Evolutionary conservation across 2,888 invertebrate species (phyloP), one percentile per base, ranked within the genome.

Genomic region (Orthosia incerta): DNA sequence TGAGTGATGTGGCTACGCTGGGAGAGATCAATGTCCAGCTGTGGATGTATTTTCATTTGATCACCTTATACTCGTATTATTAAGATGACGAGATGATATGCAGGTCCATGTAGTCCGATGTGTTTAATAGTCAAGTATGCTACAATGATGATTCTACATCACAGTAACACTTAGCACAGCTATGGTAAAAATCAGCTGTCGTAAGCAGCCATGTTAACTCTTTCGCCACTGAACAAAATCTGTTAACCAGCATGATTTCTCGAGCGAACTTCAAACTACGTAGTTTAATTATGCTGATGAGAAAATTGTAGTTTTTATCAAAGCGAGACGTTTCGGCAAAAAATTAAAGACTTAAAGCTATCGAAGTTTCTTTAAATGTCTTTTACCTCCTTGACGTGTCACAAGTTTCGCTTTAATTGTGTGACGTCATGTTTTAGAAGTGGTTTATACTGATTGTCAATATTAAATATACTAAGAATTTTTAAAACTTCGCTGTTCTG

Each of bases 281-380:
- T 53, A 53, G 72, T 80, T 74, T 66, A 68, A 80, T 80, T 79
- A 74, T 68, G 64, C 71, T 76, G 53, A 76, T 80, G 67, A 68
- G 71, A 76, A 76, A 80, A 80, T 80, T 80, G 64, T 39, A 57
- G 48, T 79, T 74, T 76, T 65, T 76, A 80, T 71, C 76, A 76
- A 71, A 55, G 60, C 56, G 45, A 71, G 76, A 71, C 56, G 62
- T 68, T 50, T 71, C 55, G 39, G 67, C 53, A 48, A 65, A 73
- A 69, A 74, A 61, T 74, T 68, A 79, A 79, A 53, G 16, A 74
- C 73, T 64, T 72, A 39, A 60, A 82, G 57, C 45, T 59, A 59
- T 51, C 31, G 45, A 79, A 65, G 61, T 79, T 69, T 61, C 53
- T 74, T 60, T 20, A n/a, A 7, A 63, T 51, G 57, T 73, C 62